A percentile compares a stretch with the other conserved stretches of the same genome.
phyloP scores from a whole-genome alignment of 2,888 invertebrate genomes.

The Barypeithes pellucidus region DNA sequence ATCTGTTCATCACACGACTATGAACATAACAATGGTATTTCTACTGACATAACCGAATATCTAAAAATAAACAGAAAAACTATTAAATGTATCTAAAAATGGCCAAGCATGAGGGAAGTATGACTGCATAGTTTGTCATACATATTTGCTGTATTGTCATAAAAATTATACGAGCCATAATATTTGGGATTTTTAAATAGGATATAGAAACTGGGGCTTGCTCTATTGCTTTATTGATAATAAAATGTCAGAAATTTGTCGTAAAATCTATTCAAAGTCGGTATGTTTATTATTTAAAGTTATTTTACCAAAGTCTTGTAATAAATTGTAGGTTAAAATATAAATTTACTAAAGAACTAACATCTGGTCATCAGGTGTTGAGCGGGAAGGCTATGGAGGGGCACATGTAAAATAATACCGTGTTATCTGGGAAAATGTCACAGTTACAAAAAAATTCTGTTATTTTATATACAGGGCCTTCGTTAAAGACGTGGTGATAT shows the following conservation, averaged over 20 bases:
- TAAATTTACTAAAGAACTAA: background rate
- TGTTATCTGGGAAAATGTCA: too few relatives aligned
- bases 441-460: too few relatives aligned
- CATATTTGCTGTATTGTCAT: constrained; percentile 26
- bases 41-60: background rate
- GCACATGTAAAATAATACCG: too few relatives aligned
- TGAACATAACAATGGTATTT: background rate
- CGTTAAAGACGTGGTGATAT: too few relatives aligned
- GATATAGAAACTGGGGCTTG: constrained; percentile 20
- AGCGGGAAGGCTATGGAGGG: too few relatives aligned
- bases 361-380: background rate
- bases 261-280: constrained; percentile 12
- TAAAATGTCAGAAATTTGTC: constrained; percentile 4
- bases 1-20: background rate
- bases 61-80: background rate
- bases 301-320: background rate
- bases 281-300: constrained; percentile 5
- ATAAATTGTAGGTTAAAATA: background rate
- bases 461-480: too few relatives aligned
- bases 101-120: background rate
- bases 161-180: constrained; percentile 35
- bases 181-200: constrained; percentile 36
- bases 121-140: constrained; percentile 25
- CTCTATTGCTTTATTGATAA: constrained; percentile 33
- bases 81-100: constrained; percentile 4